These are phyloP conservation scores for Aethes cnicana DNA, from an alignment of 2,888 invertebrate genomes.

Conservation along the genomic window DNA sequence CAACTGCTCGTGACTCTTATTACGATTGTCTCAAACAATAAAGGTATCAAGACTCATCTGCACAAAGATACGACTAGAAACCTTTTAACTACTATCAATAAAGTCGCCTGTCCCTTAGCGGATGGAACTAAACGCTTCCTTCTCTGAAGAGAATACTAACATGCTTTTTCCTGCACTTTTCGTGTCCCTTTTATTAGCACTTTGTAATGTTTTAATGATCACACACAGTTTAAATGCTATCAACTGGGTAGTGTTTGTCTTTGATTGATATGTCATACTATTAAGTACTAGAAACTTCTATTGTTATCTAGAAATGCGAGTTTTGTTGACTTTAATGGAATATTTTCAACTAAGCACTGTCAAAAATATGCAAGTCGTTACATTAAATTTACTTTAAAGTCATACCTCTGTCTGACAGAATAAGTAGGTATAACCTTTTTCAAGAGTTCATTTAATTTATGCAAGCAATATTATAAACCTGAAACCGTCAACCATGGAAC, in stretches of 20 bases:
- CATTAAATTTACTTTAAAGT: too few species aligned
- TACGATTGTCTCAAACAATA: constrained; percentile 55
- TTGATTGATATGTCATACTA: neutral
- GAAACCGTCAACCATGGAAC: constrained; percentile 1
- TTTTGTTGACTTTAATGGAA: too few species aligned
- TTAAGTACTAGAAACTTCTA: neutral
- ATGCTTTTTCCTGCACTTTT: constrained; percentile 62
- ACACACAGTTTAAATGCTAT: neutral
- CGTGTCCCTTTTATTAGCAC: constrained; percentile 52
- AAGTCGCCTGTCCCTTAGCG: constrained; percentile 41
- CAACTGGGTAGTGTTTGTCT: neutral
- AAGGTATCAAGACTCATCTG: constrained; percentile 56
- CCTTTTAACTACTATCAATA: constrained; percentile 43
- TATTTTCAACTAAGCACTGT: too few species aligned
- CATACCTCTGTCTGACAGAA: too few species aligned
- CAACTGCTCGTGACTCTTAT: constrained; percentile 79
- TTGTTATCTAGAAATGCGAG: neutral
- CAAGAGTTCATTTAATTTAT: too few species aligned
- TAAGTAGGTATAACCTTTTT: too few species aligned
- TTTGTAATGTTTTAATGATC: constrained; percentile 46
- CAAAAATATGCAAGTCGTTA: too few species aligned
- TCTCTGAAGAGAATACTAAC: constrained; percentile 57
- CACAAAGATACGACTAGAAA: constrained; percentile 43
- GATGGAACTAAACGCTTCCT: constrained; percentile 42
- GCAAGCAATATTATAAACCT: too few species aligned